Base-by-base conservation (phyloP, 2,113 vertebrate genomes). In the Oryzias curvinotus region DNA sequence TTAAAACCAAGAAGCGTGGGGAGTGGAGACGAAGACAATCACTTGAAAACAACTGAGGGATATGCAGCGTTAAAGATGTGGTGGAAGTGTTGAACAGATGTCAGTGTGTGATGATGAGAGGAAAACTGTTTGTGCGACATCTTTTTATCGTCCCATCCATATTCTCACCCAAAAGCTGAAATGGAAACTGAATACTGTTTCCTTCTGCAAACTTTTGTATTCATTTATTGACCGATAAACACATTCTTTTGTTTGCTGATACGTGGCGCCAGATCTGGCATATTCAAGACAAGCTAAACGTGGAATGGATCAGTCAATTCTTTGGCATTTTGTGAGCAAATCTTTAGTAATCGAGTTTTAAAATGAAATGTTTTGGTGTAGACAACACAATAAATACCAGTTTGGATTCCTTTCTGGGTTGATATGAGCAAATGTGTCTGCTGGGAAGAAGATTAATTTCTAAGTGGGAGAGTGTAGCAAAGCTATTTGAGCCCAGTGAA, bases 381-480 rank as follows among this genome's bases (percentile, higher is more conserved):
- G 53, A 81, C 65, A 51, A 78, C 80, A 49, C 69, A 80, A 66
- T 87, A 77, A 83, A 68, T 61, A 67, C 57, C 49, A 49, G 52
- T 60, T 48, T 85, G 43, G 46, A 16, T 60, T 80, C 52, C 65
- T 54, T 54, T 59, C 51, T 62, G 62, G 47, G 52, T 66, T 52
- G 25, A 59, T 77, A 73, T 73, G 44, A 83, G 76, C 62, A 75
- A 62, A 44, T 53, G 71, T 74, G 67, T 81, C 75, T 76, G 70
- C 67, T 82, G 64, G 66, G 65, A 84, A 61, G 74, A 75, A 80
- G 80, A 84, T 87, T 84, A 82, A 85, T 85, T 83, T 83, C 74
- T 73, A 71, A 67, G 83, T 82, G 68, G 73, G 73, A 83, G 71
- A 75, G 78, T 75, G 83, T 75, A 75, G 68, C 62, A 80, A 79